A percentile compares a stretch with the other conserved stretches of the same genome.
Evolutionary conservation across 2,888 invertebrate species (phyloP).

Genomic region (Temnothorax rugatulus): DNA sequence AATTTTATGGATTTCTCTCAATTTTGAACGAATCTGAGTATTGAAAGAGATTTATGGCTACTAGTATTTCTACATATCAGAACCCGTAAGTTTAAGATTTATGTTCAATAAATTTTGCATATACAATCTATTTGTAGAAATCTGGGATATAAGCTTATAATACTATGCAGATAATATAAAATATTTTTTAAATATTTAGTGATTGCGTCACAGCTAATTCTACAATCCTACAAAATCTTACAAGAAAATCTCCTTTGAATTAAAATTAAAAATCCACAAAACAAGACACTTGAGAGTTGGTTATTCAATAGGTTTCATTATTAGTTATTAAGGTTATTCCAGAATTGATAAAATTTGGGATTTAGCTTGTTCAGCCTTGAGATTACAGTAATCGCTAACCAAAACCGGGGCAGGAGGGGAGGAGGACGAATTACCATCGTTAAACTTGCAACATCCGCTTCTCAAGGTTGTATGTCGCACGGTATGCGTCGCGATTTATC

Average conservation of each 20-base stretch:
- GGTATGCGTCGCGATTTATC: constrained; percentile 65
- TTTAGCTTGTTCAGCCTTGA: neutral
- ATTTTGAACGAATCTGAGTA: neutral
- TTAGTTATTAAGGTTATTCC: neutral
- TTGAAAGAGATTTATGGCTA: neutral
- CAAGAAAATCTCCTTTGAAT: neutral
- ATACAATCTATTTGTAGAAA: neutral
- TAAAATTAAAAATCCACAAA: neutral
- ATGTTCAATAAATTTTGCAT: constrained; percentile 9
- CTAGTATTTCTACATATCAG: neutral
- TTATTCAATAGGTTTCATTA: neutral
- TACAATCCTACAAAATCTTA: neutral
- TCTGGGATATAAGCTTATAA: neutral
- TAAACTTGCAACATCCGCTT: constrained; percentile 7
- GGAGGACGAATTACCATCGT: neutral
- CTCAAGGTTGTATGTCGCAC: constrained; percentile 63
- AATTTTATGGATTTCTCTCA: neutral
- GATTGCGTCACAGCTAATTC: neutral
- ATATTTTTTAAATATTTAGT: neutral
- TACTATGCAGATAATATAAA: neutral
- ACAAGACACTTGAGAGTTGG: neutral
- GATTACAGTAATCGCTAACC: neutral
- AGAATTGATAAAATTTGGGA: neutral
- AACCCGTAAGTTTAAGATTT: neutral
- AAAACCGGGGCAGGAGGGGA: neutral